phyloP scores from a whole-genome alignment of 2,113 vertebrate species.

The Psittacus erithacus region DNA sequence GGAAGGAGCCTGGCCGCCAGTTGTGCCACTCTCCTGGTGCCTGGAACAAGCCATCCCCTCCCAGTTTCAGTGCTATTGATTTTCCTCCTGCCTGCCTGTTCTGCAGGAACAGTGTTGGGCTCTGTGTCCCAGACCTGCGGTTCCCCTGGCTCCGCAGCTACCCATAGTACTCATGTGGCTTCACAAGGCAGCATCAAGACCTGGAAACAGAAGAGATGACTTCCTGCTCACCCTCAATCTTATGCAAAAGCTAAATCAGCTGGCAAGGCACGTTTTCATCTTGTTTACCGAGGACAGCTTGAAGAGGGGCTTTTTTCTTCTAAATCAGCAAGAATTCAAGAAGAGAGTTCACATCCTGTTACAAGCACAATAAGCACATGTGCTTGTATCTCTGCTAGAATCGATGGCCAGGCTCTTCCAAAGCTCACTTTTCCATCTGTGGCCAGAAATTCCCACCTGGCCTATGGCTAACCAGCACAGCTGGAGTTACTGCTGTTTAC shows the following conservation, averaged over 20 bases:
- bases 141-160: not conserved
- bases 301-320: not conserved
- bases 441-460: not conserved
- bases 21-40: accelerated
- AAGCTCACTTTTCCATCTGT: not conserved
- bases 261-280: not conserved
- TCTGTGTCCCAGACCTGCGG: accelerated
- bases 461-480: not conserved
- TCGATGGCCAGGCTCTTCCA: accelerated
- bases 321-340: not conserved
- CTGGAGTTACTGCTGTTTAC: not conserved
- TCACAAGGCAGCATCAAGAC: not conserved
- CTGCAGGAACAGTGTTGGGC: accelerated
- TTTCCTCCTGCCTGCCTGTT: not conserved
- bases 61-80: not conserved
- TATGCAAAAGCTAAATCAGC: not conserved
- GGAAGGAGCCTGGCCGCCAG: not conserved
- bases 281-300: accelerated
- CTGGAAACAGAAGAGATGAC: not conserved
- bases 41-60: not conserved
- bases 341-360: not conserved
- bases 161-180: accelerated
- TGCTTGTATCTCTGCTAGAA: not conserved
- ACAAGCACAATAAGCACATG: not conserved
- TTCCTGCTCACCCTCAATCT: not conserved